Evolutionary conservation across 2,888 invertebrate genomes (phyloP), one percentile per base, ranked within the genome.

Genomic region (Luffia ferchaultella): DNA sequence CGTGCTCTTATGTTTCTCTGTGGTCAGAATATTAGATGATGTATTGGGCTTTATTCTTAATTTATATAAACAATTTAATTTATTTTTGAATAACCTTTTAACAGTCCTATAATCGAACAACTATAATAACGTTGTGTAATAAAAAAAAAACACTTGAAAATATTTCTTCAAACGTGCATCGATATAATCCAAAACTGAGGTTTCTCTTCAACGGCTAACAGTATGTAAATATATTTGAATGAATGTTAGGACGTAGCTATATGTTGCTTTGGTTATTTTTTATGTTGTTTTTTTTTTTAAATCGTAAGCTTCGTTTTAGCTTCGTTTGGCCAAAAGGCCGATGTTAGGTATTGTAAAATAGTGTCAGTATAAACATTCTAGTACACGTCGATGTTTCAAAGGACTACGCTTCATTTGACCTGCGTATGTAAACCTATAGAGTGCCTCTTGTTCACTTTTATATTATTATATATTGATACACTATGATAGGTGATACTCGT

Each of bases 391-490:
- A 71, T 71, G 73, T 78, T 77, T 79, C 70, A 73, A 68, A 67
- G n/a, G 67, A 79, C 73, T 80, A 82, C 76, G 82, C 82, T 80
- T 83, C 75, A 43, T 68, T 76, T 68, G 70, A 79, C 75, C 79
- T 79, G 82, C 79, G 79, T 78, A 77, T 73, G 60, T 73, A 71
- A 78, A 83, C 83, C 80, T 83, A 80, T 82, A 83, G 77, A 84
- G 84, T 85, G 84, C 84, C 84, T 85, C 79, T 83, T 82, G 74
- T 82, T 82, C 84, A 84, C 84, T 80, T 83, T 84, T 84, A 82
- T 84, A 83, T 77, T 12, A 30, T 30, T 30, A 45, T 48, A 77
- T 78, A 80, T 78, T 80, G 78, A 77, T 80, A 80, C 79, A 75
- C 73, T 73, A 65, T 72, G 59, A 64, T 61, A 80, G 77, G 68